Evolutionary conservation across 2,113 vertebrate species (phyloP), one percentile per base, ranked within the genome.

Genomic region (Oncorhynchus kisutch): DNA sequence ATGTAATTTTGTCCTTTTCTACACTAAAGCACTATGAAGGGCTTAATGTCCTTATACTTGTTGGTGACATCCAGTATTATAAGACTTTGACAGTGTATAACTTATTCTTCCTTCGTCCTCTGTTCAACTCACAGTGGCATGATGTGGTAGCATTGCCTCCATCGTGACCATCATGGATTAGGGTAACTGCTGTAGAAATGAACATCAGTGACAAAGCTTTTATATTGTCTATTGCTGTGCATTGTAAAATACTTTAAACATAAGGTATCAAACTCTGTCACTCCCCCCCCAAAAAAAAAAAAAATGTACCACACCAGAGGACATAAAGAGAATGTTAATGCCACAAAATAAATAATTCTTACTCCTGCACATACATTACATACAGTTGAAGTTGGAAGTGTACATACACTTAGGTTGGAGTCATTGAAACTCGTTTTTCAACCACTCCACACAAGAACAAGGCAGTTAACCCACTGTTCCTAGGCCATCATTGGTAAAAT

Each of bases 111-210:
- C n/a, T 29, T 73, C 64, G 24, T 70, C 48, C 72, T 86, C 89
- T 87, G 88, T 82, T 88, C 71, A 82, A 84, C 76, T 89, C 90
- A 84, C 90, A 84, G 75, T 27, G 31, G 80, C 80, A 88, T 92
- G 82, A 92, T 93, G 93, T 92, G 92, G 91, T 81, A 14, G 29
- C 54, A 74, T 8, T 34, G 34, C 34, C 78, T 81, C 68, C 77
- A 82, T 88, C 86, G 91, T 88, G 88, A 88, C 87, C 82, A 89
- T 90, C 82, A 90, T 73, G 73, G 81, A 86, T 85, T 78, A 83
- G 71, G 73, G 80, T 81, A 79, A 82, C 79, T 73, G 79, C 62
- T 73, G 67, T 78, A 51, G 72, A 81, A 79, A 62, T 78, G 60
- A 76, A 76, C 79, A 71, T 16, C 39, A 45, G 77, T 83, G 87